Conservation (phyloP, 2,888 invertebrate species). For the Doris montereyensis region DNA sequence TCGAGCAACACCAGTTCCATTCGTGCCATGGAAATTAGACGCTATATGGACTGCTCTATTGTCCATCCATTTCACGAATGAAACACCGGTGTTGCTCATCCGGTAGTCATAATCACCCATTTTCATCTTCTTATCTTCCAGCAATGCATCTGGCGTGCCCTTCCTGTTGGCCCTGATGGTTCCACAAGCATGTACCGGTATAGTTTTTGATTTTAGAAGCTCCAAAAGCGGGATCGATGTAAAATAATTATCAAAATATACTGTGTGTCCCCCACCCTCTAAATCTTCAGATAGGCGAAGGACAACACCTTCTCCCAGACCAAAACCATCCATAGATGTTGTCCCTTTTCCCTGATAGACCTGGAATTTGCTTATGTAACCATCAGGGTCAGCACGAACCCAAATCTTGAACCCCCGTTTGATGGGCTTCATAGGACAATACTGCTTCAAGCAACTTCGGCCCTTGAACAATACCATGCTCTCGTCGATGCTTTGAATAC, state of each 20-base stretch:
- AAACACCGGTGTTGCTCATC: slow-evolving; percentile 21
- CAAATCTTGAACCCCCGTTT: slow-evolving; percentile 37
- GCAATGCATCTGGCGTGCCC: slow-evolving; percentile 28
- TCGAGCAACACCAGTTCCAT: neutral
- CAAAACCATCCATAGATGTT: neutral
- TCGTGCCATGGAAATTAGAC: slow-evolving; percentile 23
- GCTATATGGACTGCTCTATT: slow-evolving; percentile 18
- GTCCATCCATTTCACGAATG: slow-evolving; percentile 41
- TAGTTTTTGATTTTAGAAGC: neutral
- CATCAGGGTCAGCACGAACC: neutral
- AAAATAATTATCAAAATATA: slow-evolving; percentile 42
- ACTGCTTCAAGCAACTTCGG: slow-evolving; percentile 36
- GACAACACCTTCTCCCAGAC: slow-evolving; percentile 40
- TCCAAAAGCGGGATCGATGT: slow-evolving; percentile 28
- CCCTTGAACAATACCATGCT: slow-evolving; percentile 41
- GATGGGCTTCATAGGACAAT: slow-evolving; percentile 39
- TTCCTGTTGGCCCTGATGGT: slow-evolving; percentile 38
- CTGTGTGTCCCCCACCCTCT: neutral
- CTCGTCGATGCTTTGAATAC: slow-evolving; percentile 36
- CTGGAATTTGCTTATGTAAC: slow-evolving; percentile 21
- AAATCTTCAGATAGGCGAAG: slow-evolving; percentile 15
- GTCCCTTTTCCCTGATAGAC: slow-evolving; percentile 24
- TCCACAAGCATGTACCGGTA: slow-evolving; percentile 38
- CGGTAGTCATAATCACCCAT: slow-evolving; percentile 24
- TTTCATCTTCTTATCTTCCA: slow-evolving; percentile 2